Evolutionary conservation across 92 coral and sea anemone genomes (phyloP), one percentile per base, ranked within the genome.

Genomic region (Palythoa caribaeorum): DNA sequence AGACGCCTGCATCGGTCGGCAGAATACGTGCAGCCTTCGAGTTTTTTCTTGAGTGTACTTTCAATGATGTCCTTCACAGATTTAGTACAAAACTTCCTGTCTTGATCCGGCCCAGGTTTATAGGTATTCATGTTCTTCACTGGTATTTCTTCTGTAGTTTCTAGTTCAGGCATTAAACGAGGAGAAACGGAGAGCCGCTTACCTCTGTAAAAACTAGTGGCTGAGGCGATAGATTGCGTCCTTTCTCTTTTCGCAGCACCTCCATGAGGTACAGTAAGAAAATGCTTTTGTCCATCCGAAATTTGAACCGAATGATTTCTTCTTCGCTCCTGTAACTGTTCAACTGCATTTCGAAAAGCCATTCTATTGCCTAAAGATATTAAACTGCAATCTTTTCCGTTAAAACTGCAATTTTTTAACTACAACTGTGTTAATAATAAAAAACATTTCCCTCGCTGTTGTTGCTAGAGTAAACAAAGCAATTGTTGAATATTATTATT

Each of bases 41-140:
- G 95, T 62, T 90, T 90, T 60, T 84, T 85, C 68, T 93, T 87
- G 73, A 96, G 89, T 3, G 89, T 91, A 9, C 72, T 83, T 39
- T 93, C 90, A 15, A 96, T 93, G 72, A 90, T 79, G 52, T 96
- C 96, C 44, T 92, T 76, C 15, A 96, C 98, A 6, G 90, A 94
- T 59, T 90, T 94, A 19, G 90, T 83, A 70, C 93, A 88, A 78
- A 96, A 96, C 73, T 92, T 89, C 44, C 87, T 91, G 66, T 81
- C 91, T 1, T 79, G 89, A 14, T 93, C 96, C 1, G 99, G 99
- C 5, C 78, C 89, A 44, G 92, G 88, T 52, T 92, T 92, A 93
- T 92, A 96, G 16, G 98, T 96, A 89, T 96, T 96, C 8, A 91
- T 90, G 79, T 90, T 89, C 71, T 94, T 66, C 0, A 54, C 13